Conservation (phyloP, 2,113 vertebrate species). For the Fulica atra region DNA sequence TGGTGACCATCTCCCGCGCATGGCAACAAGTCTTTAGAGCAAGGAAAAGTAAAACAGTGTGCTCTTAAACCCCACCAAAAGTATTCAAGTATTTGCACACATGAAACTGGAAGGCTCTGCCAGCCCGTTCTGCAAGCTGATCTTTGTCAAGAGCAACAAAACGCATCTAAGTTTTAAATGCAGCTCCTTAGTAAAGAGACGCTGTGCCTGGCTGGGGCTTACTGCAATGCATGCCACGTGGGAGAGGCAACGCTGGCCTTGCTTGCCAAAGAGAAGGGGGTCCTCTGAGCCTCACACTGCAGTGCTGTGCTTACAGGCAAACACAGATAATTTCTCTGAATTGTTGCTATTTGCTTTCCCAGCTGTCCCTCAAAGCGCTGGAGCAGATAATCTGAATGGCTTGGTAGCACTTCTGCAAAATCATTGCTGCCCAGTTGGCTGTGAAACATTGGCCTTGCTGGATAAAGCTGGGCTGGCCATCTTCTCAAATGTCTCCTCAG, state of each 20-base stretch:
- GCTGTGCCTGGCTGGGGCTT: not conserved
- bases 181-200: not conserved
- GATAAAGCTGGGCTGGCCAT: not conserved
- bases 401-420: not conserved
- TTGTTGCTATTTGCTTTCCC: conserved; percentile 12
- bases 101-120: not conserved
- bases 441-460: not conserved
- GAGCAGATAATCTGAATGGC: not conserved
- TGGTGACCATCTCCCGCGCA: not conserved
- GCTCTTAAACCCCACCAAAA: not conserved
- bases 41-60: not conserved
- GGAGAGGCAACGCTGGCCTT: not conserved
- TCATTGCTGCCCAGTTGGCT: not conserved
- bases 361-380: not conserved
- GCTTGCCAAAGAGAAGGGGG: not conserved
- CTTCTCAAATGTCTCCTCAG: fast-evolving
- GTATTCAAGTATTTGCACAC: not conserved
- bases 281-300: not conserved
- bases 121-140: not conserved
- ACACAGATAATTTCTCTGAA: not conserved
- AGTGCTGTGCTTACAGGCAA: not conserved
- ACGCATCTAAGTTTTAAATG: not conserved
- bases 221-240: not conserved
- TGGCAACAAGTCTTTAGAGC: not conserved
- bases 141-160: not conserved